phyloP scores from a whole-genome alignment of 2,797 vertebrate species.

The Agapornis canus region DNA sequence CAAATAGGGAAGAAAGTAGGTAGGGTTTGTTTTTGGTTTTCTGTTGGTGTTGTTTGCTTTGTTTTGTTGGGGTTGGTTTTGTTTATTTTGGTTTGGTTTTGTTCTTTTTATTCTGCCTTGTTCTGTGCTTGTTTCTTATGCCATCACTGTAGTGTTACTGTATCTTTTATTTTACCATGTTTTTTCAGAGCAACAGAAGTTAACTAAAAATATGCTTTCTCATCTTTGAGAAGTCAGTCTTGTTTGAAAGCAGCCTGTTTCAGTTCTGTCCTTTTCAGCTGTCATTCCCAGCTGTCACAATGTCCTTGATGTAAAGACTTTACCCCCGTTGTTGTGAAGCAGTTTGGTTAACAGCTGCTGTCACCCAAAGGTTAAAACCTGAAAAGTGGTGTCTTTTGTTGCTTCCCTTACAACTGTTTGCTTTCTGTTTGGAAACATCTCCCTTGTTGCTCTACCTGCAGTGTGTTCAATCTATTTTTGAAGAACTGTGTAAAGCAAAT shows the following conservation, averaged over 20 bases:
- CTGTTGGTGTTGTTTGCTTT: neutral
- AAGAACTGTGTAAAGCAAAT: neutral
- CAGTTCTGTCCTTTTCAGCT: slow-evolving; percentile 62
- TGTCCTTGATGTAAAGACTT: slow-evolving; percentile 31
- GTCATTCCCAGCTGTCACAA: slow-evolving; percentile 63
- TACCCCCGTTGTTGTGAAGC: slow-evolving; percentile 25
- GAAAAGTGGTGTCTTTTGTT: slow-evolving; percentile 1
- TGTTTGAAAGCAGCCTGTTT: slow-evolving; percentile 50
- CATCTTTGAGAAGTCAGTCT: slow-evolving; percentile 18
- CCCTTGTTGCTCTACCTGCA: neutral
- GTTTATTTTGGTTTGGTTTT: neutral
- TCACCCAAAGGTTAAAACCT: slow-evolving; percentile 48
- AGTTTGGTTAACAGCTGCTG: slow-evolving; percentile 45
- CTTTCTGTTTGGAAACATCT: slow-evolving; percentile 13
- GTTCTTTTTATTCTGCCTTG: neutral
- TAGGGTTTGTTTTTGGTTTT: neutral
- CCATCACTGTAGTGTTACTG: neutral
- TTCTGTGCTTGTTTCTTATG: neutral
- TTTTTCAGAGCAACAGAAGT: slow-evolving; percentile 40
- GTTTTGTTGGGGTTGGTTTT: neutral
- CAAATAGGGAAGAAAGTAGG: neutral
- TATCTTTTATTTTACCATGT: slow-evolving; percentile 10
- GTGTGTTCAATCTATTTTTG: neutral
- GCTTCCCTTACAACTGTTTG: neutral
- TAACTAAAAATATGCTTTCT: slow-evolving; percentile 66